These are phyloP conservation scores for Lota lota DNA, from an alignment of 2,113 vertebrate species.

Conservation along the genomic window DNA sequence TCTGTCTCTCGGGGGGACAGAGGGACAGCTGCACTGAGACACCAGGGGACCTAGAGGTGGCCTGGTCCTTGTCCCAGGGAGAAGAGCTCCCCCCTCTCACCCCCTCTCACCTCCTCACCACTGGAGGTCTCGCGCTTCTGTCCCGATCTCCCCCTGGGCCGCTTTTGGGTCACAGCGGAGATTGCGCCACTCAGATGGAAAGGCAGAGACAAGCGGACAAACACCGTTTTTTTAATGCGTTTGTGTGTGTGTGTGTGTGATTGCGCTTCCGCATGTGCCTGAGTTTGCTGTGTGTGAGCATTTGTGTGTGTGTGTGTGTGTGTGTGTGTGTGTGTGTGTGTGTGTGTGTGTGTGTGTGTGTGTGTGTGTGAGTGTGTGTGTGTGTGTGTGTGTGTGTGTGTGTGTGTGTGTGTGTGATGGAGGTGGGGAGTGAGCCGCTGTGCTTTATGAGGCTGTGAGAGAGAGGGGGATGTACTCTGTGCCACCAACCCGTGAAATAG, in stretches of 20 bases:
- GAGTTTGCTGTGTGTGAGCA: too few species aligned
- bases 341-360: too few species aligned
- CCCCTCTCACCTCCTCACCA: too few species aligned
- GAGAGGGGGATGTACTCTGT: constrained; percentile 24
- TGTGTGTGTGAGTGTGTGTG: too few species aligned
- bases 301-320: too few species aligned
- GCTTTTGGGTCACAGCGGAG: constrained; percentile 12
- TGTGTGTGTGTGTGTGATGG: constrained; percentile 30
- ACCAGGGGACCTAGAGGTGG: background rate
- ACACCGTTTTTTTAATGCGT: constrained; percentile 5
- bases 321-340: too few species aligned
- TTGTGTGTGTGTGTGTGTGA: too few species aligned
- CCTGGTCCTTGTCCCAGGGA: constrained; percentile 10
- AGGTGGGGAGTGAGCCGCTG: background rate
- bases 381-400: too few species aligned
- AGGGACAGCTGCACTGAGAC: background rate
- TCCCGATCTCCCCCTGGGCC: too few species aligned
- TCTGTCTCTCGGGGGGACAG: too few species aligned
- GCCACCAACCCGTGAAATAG: constrained; percentile 67
- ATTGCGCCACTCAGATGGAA: constrained; percentile 29
- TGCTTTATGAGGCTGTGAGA: constrained; percentile 40
- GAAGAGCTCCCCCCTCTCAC: constrained; percentile 1
- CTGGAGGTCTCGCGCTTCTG: too few species aligned
- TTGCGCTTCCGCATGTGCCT: too few species aligned
- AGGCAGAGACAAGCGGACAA: constrained; percentile 34